Evolutionary conservation across 2,113 vertebrate species (phyloP).

Genomic region (Rhombomys opimus): DNA sequence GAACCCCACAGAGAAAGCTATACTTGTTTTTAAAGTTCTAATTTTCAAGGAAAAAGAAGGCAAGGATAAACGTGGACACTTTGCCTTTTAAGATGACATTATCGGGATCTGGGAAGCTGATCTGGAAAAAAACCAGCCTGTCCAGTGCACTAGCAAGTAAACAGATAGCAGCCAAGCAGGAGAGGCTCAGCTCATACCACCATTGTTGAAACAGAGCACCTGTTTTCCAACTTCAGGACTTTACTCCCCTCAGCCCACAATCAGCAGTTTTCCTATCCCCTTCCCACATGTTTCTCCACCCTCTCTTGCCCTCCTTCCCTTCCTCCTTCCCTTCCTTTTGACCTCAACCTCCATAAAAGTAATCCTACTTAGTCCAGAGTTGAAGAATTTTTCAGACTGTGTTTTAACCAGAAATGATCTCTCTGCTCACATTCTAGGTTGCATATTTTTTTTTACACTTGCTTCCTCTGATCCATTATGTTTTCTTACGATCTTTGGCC

Average conservation of each 20-base stretch:
- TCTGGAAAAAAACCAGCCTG: slow-evolving; percentile 4
- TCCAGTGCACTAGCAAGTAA: slow-evolving; percentile 26
- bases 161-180: slow-evolving; percentile 18
- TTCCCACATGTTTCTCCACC: not conserved
- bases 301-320: not conserved
- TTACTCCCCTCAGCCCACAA: not conserved
- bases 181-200: not conserved
- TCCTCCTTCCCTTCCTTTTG: not conserved
- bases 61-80: slow-evolving; percentile 21
- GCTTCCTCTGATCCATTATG: not conserved
- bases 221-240: slow-evolving; percentile 48
- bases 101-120: slow-evolving; percentile 33
- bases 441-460: not conserved
- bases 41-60: slow-evolving; percentile 64
- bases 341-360: slow-evolving; percentile 54
- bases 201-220: slow-evolving; percentile 26
- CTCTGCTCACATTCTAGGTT: not conserved
- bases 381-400: slow-evolving; percentile 43
- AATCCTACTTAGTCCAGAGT: slow-evolving; percentile 21
- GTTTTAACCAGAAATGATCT: slow-evolving; percentile 55
- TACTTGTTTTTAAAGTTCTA: slow-evolving; percentile 6
- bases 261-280: not conserved
- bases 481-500: not conserved
- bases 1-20: slow-evolving; percentile 35
- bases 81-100: slow-evolving; percentile 43